phyloP scores from a whole-genome alignment of 2,888 invertebrate species.

The Oasisia sp. region DNA sequence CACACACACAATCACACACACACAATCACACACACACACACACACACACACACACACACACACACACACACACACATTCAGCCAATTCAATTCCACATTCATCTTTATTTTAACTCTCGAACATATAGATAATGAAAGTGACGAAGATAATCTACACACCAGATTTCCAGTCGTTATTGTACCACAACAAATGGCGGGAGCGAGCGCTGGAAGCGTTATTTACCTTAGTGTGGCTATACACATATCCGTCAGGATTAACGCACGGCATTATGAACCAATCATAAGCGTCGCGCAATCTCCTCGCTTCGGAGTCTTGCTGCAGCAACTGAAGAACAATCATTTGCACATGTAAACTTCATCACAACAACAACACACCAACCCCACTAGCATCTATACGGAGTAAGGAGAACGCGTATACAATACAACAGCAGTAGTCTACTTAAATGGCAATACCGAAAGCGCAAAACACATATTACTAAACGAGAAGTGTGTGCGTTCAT shows the following conservation, averaged over 20 bases:
- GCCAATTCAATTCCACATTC: no score
- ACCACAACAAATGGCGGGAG: neutral
- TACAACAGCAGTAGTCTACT: neutral
- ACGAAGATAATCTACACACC: no score
- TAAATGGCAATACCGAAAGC: neutral
- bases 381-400: neutral
- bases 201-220: neutral
- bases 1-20: no score
- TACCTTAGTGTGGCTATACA: conserved; percentile 52
- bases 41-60: no score
- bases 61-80: no score
- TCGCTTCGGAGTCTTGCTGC: conserved; percentile 36
- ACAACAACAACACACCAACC: neutral
- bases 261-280: conserved; percentile 73
- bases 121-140: no score
- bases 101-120: no score
- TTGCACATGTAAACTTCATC: neutral
- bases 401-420: neutral
- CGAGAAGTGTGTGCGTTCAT: neutral
- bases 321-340: neutral
- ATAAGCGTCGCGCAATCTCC: conserved; percentile 70
- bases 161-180: neutral
- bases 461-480: neutral
- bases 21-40: no score
- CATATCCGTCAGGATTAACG: conserved; percentile 56